A percentile compares a stretch with the other conserved stretches of the same genome.
Conservation (phyloP, 1,140 invertebrate species). For the Drosophila baimaii region DNA sequence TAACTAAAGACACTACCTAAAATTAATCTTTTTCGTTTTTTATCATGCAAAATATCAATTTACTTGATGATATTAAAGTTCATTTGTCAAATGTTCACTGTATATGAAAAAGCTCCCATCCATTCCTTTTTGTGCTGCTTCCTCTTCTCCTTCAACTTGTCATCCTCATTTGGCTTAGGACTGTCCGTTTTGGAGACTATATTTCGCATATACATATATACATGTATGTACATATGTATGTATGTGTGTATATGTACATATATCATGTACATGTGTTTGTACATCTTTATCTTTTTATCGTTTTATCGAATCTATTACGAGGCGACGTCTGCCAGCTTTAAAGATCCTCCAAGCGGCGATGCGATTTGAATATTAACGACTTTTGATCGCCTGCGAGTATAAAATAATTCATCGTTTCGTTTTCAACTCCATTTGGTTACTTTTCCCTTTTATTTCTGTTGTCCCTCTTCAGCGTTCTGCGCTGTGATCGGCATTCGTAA, state of each 20-base stretch:
- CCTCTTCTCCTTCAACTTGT: neutral
- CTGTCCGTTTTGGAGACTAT: constrained; percentile 16
- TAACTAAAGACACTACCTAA: too few relatives aligned
- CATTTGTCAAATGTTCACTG: neutral
- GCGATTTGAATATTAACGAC: constrained; percentile 72
- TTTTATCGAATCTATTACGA: constrained; percentile 24
- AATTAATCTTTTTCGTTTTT: too few relatives aligned
- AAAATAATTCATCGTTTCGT: constrained; percentile 50
- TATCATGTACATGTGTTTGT: neutral
- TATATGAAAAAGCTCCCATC: neutral
- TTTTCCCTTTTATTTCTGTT: constrained; percentile 40
- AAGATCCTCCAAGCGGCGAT: constrained; percentile 29
- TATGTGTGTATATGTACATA: neutral
- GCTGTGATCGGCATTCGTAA: constrained; percentile 53
- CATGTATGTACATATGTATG: too few relatives aligned
- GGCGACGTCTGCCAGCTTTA: constrained; percentile 29
- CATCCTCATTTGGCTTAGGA: constrained; percentile 11
- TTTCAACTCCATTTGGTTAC: constrained; percentile 37
- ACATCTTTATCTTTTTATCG: constrained; percentile 1
- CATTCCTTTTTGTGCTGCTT: neutral
- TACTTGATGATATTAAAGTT: too few relatives aligned
- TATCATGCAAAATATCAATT: too few relatives aligned
- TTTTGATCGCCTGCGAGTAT: constrained; percentile 44
- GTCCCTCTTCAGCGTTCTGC: constrained; percentile 27
- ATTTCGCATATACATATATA: neutral